phyloP scores from a whole-genome alignment of 2,113 vertebrate genomes.

The Haliaeetus leucogaster region DNA sequence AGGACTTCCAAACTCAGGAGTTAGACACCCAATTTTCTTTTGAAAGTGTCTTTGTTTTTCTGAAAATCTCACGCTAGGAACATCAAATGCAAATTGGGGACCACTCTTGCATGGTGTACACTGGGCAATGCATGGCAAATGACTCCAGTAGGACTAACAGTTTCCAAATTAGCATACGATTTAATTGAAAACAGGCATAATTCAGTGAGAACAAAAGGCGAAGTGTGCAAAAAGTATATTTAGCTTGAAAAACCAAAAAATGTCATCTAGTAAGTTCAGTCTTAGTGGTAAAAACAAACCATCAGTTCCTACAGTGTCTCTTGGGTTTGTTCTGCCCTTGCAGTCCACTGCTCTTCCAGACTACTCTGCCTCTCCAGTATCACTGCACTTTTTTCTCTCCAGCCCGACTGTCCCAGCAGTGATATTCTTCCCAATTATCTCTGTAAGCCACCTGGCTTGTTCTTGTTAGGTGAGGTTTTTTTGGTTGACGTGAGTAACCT shows the following conservation, averaged over 20 bases:
- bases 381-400: background rate
- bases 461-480: background rate
- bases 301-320: background rate
- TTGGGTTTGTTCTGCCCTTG: background rate
- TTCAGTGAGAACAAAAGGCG: background rate
- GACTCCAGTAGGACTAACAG: background rate
- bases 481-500: background rate
- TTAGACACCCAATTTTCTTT: background rate
- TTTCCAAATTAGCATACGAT: background rate
- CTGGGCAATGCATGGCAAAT: background rate
- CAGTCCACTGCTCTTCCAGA: background rate
- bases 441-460: background rate
- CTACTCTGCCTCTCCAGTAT: background rate
- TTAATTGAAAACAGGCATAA: background rate
- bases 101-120: accelerated
- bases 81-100: background rate
- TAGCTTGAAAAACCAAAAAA: background rate
- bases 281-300: background rate
- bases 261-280: background rate
- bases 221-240: background rate
- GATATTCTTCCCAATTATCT: background rate
- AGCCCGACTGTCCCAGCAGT: background rate
- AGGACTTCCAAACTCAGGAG: background rate
- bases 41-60: background rate
- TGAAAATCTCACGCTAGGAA: background rate